These are phyloP conservation scores for Lamproptera curius DNA, from an alignment of 2,888 invertebrate genomes.

Conservation along the genomic window DNA sequence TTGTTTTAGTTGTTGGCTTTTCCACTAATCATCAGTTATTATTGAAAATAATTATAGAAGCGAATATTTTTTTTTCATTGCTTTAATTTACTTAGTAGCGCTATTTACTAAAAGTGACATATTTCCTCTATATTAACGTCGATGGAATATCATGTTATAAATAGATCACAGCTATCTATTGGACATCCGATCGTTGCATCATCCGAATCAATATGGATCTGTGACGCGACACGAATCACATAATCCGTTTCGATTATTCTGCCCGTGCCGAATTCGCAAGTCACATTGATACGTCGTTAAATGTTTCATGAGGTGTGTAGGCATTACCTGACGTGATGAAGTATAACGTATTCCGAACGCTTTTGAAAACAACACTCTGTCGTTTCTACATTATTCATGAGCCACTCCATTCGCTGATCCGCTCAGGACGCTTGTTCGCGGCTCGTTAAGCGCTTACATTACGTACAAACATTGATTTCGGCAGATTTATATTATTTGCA, in stretches of 20 bases:
- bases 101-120: no score
- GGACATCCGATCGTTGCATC: no score
- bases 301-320: slow-evolving; percentile 70
- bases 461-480: slow-evolving; percentile 75
- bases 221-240: no score
- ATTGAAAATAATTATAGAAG: no score
- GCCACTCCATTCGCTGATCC: slow-evolving; percentile 78
- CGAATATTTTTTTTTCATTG: no score
- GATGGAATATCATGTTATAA: no score
- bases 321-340: slow-evolving; percentile 74
- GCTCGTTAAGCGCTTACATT: slow-evolving; percentile 77
- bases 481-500: slow-evolving; percentile 63
- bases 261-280: slow-evolving; percentile 28
- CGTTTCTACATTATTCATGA: slow-evolving; percentile 76
- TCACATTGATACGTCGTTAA: slow-evolving; percentile 62
- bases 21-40: no score
- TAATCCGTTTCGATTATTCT: slow-evolving; percentile 20
- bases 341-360: slow-evolving; percentile 75
- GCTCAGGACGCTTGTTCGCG: slow-evolving; percentile 74
- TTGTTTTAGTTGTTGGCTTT: no score
- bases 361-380: slow-evolving; percentile 77
- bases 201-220: no score
- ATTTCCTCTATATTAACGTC: no score
- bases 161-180: no score
- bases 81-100: no score